Evolutionary conservation across 2,797 vertebrate genomes (phyloP).

Genomic region (Acanthornis magna): DNA sequence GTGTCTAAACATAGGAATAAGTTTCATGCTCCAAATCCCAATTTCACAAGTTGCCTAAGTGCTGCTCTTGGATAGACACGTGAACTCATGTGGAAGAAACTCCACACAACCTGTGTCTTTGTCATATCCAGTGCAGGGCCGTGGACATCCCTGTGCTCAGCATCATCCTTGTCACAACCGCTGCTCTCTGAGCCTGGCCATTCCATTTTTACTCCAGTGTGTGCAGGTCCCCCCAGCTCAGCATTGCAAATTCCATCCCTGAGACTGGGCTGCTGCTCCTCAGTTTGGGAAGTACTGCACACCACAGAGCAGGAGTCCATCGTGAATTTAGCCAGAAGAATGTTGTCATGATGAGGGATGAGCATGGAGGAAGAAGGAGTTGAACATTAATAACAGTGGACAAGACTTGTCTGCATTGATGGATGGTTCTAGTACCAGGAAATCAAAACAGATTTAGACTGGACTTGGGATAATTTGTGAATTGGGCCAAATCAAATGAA

Average conservation of each 20-base stretch:
- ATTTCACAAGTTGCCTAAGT: conserved; percentile 10
- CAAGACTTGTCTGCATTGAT: not conserved
- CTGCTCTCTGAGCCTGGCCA: not conserved
- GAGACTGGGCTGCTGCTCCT: not conserved
- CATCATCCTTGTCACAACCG: not conserved
- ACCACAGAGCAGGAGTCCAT: not conserved
- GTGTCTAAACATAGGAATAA: not conserved
- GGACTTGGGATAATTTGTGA: not conserved
- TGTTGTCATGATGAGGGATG: not conserved
- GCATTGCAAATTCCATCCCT: not conserved
- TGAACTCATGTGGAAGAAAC: not conserved
- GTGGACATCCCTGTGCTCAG: not conserved
- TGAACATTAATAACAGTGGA: not conserved
- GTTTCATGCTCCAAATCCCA: conserved; percentile 40
- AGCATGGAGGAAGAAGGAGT: not conserved
- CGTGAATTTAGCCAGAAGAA: not conserved
- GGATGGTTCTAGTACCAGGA: not conserved
- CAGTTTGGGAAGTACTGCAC: not conserved
- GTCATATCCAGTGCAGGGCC: not conserved
- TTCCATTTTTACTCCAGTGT: not conserved
- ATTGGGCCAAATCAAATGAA: not conserved
- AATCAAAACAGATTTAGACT: not conserved
- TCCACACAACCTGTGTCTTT: not conserved
- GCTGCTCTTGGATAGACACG: not conserved
- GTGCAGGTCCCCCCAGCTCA: not conserved